Base-by-base conservation (phyloP, 1,140 invertebrate species). In the Glomeris maerens region DNA sequence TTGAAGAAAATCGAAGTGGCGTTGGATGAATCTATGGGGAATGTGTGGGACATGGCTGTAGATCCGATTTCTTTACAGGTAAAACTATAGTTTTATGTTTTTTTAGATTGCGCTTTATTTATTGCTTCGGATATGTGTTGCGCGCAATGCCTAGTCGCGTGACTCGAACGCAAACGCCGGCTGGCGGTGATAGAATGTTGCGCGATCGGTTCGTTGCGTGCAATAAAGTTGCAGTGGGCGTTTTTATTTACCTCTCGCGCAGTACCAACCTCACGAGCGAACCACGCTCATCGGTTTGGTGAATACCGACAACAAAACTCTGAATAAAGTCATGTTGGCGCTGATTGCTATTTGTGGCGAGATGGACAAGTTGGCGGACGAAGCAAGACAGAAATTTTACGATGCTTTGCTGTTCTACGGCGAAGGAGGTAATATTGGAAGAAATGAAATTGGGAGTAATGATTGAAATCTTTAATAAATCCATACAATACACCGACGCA, bases 261-360 rank as follows among this genome's bases (percentile, higher is more conserved):
- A 66, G 72, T 61, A 65, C 27, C 54, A 66, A 25, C 71, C 75
- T 4, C 68, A 68, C 55, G 83, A 86, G 66, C 69, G 78, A 57
- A 72, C 79, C 7, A 69, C 72, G 25, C 61, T 85, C 36, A 65
- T 82, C 25, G 74, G 83, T 54, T 62, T 89, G 31, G 75, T 83
- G 21, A 76, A 81, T 54, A 85, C 82, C 23, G 84, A 91, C 65
- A 87, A 87, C 64, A 81, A 83, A 63, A 69, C 79, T 20, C 73
- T 88, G 50, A 84, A 84, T 47, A 86, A 87, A 70, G 74, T 88
- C 17, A 67, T 91, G n/a, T 78, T 79, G 27, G 81, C 84, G 1
- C 74, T 90, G 40, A 76, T 79, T n/a, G 75, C 80, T 31, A 68
- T 87, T 0, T 89, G 83, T 65, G 70, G 77, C 57, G 86, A 90